phyloP scores from a whole-genome alignment of 1,140 invertebrate genomes.

The Heterodera carotae region DNA sequence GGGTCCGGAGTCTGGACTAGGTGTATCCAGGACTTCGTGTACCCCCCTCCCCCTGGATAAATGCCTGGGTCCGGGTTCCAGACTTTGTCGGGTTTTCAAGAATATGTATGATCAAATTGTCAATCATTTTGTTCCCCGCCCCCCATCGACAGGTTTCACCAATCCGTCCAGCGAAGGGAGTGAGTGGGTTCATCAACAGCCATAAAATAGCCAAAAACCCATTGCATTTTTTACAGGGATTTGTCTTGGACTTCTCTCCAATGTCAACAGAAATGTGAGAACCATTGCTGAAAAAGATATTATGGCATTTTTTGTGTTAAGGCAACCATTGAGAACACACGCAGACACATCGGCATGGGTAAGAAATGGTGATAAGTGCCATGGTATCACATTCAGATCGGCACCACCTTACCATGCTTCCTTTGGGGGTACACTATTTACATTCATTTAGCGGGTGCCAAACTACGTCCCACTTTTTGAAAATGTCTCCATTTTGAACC shows the following conservation, averaged over 20 bases:
- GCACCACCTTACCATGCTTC: too few species aligned
- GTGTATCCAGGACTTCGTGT: too few species aligned
- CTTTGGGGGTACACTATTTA: too few species aligned
- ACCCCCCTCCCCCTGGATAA: too few species aligned
- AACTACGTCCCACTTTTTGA: too few species aligned
- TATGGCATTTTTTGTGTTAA: background rate
- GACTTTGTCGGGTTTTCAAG: too few species aligned
- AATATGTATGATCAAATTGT: too few species aligned
- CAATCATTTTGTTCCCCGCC: background rate
- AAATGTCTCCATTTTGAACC: too few species aligned
- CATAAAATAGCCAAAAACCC: too few species aligned
- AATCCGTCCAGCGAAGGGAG: conserved; percentile 69
- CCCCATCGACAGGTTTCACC: conserved; percentile 59
- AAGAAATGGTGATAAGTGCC: background rate
- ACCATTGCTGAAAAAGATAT: background rate
- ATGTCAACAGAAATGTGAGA: conserved; percentile 71
- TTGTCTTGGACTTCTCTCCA: conserved; percentile 71
- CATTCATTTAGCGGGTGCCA: too few species aligned
- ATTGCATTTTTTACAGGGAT: conserved; percentile 64
- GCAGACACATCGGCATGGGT: conserved; percentile 72
- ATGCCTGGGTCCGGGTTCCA: too few species aligned
- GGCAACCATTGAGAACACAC: conserved; percentile 72
- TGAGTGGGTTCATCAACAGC: conserved; percentile 31
- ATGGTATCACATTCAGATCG: background rate
- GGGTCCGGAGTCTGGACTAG: too few species aligned